Evolutionary conservation across 2,888 invertebrate genomes (phyloP).

Genomic region (Listrodromus nycthemerus): DNA sequence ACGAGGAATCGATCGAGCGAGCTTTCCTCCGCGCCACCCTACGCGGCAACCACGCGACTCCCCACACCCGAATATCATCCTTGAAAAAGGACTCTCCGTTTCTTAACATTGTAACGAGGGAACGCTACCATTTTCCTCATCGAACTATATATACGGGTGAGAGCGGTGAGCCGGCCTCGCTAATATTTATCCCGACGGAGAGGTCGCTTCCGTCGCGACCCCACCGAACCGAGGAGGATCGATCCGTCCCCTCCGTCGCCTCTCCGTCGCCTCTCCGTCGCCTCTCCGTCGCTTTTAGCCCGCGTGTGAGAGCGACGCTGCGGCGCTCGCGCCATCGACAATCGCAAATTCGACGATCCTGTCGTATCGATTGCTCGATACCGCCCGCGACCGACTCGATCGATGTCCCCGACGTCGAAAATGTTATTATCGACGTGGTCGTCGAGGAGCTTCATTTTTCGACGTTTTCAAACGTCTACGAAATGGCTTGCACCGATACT

Average conservation of each 20-base stretch:
- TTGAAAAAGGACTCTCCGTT: neutral
- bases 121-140: constrained; percentile 34
- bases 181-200: constrained; percentile 66
- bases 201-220: constrained; percentile 71
- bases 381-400: neutral
- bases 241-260: constrained; percentile 73
- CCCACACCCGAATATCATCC: neutral
- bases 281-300: constrained; percentile 55
- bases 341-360: constrained; percentile 30
- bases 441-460: neutral
- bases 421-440: neutral
- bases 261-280: constrained; percentile 56
- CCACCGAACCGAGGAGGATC: constrained; percentile 77
- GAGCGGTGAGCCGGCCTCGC: constrained; percentile 4
- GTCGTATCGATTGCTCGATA: constrained; percentile 9
- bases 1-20: constrained; percentile 31
- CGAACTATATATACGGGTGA: constrained; percentile 2
- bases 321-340: constrained; percentile 21
- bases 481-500: too few species aligned
- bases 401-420: neutral
- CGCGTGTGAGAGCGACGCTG: too few species aligned
- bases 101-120: neutral
- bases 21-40: neutral
- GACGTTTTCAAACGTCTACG: neutral
- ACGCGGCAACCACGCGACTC: neutral